phyloP scores from a whole-genome alignment of 2,888 invertebrate genomes.

The Mythimna ferrago region DNA sequence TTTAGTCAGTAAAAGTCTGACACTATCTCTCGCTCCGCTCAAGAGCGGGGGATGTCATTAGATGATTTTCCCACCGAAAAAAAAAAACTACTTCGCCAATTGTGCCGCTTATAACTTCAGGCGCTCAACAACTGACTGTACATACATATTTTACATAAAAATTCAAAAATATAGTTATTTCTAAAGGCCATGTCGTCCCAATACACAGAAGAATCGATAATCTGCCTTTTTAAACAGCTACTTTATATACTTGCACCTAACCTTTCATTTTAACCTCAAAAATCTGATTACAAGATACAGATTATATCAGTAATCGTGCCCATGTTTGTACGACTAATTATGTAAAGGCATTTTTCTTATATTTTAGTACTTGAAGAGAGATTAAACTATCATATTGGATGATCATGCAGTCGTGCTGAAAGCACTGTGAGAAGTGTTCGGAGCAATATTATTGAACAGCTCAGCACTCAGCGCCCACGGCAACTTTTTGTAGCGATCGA shows the following conservation, averaged over 20 bases:
- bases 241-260: slow-evolving; percentile 53
- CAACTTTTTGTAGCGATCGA: too few relatives aligned
- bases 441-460: too few relatives aligned
- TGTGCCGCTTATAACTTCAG: too few relatives aligned
- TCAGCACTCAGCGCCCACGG: too few relatives aligned
- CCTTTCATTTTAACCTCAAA: slow-evolving; percentile 61
- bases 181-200: background rate
- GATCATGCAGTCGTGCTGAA: background rate
- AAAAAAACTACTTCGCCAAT: too few relatives aligned
- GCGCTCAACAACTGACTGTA: background rate
- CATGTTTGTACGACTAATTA: slow-evolving; percentile 51
- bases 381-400: background rate
- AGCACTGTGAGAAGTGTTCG: too few relatives aligned
- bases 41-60: too few relatives aligned
- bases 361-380: slow-evolving; percentile 24
- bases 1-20: too few relatives aligned
- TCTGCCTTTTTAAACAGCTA: slow-evolving; percentile 37
- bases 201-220: slow-evolving; percentile 19
- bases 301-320: slow-evolving; percentile 39
- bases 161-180: slow-evolving; percentile 1
- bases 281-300: slow-evolving; percentile 58
- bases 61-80: too few relatives aligned
- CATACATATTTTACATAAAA: slow-evolving; percentile 4
- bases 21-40: too few relatives aligned
- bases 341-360: slow-evolving; percentile 32